Base-by-base conservation (phyloP, 2,888 invertebrate species). In the Dyspetes luteomarginatus region DNA sequence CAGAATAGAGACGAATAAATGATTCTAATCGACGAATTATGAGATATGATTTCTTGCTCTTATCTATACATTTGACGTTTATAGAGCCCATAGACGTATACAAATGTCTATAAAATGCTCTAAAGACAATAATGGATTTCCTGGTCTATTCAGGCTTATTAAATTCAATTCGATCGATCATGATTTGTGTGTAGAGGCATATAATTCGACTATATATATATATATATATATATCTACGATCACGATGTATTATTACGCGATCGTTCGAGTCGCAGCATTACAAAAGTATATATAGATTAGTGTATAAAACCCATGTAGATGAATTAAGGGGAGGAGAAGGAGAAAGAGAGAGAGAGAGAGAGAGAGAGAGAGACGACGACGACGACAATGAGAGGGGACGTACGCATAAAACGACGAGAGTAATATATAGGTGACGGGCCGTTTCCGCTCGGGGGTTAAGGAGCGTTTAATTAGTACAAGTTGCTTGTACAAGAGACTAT, bases 391-490 rank as follows among this genome's bases (percentile, higher is more conserved):
- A 78, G 67, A 75, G 71, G 75, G 71, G 69, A 81, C 71, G 71
- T 55, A 52, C 24, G 50, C 45, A n/a, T 75, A 65, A 62, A 75
- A 77, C 75, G 67, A 72, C 62, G 52, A 52, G 67, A 69, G 74
- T 78, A 78, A 78, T 78, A 55, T 78, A 58, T 78, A 82, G 84
- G 84, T 84, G 87, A 87, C 82, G 84, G 81, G 78, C 82, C 64
- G 78, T 83, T 88, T 88, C 88, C 87, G 87, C 81, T 79, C 78
- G 83, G 77, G 79, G 83, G 86, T 88, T 88, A 89, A 89, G 82
- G 78, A 89, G 89, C 89, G 88, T 88, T 89, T 89, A 89, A 89
- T 89, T 89, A 88, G 86, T 85, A 82, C 86, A 84, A 86, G 83
- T 85, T 84, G 71, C 67, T 71, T 17, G 65, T 65, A 74, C 78